A percentile compares a stretch with the other conserved stretches of the same genome.
These are phyloP conservation scores for Syrphus vitripennis DNA, from an alignment of 2,888 invertebrate species.

Conservation along the genomic window DNA sequence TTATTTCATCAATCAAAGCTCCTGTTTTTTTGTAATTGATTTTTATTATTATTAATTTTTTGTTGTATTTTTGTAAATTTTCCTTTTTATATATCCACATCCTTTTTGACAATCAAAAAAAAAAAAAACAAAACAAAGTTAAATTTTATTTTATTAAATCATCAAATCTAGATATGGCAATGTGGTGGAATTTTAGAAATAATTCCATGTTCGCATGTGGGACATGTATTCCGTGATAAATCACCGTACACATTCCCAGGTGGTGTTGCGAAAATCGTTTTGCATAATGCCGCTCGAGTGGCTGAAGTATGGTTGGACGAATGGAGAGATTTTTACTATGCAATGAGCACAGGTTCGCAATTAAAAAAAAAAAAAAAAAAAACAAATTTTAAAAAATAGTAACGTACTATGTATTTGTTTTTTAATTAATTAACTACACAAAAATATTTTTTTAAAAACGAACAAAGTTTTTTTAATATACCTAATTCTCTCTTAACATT, in stretches of 20 bases:
- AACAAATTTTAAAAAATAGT: conserved; percentile 38
- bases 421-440: conserved; percentile 32
- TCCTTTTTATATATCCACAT: conserved; percentile 48
- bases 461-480: conserved; percentile 35
- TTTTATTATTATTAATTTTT: background rate
- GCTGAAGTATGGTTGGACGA: conserved; percentile 99
- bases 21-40: conserved; percentile 32
- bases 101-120: background rate
- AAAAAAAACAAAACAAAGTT: conserved; percentile 28
- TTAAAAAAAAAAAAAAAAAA: conserved; percentile 56
- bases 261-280: conserved; percentile 97
- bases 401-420: too few species aligned
- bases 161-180: conserved; percentile 95
- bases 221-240: conserved; percentile 98
- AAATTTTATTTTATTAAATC: conserved; percentile 49
- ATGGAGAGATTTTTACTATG: conserved; percentile 99
- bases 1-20: conserved; percentile 41
- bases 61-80: conserved; percentile 14
- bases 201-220: conserved; percentile 97
- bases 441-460: conserved; percentile 40
- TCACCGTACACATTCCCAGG: conserved; percentile 99
- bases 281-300: conserved; percentile 98
- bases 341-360: conserved; percentile 98
- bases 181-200: conserved; percentile 98
- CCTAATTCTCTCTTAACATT: conserved; percentile 65